phyloP scores from a whole-genome alignment of 2,888 invertebrate species.

The Bombylius discolor region DNA sequence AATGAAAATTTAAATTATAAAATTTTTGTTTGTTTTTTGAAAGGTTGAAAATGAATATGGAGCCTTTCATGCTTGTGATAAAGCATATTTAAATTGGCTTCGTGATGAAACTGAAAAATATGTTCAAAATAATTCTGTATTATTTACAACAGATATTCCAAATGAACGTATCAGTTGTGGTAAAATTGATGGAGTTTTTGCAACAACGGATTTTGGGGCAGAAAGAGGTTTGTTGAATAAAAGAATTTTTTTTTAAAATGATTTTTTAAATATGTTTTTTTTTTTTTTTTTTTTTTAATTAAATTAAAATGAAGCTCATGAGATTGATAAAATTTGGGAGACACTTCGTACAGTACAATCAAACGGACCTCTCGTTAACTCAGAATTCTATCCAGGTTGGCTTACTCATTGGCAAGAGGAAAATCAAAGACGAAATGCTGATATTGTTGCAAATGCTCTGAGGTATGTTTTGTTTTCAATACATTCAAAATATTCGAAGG shows the following conservation, averaged over 20 bases:
- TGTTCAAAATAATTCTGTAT: conserved; percentile 37
- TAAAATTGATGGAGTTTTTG: conserved; percentile 53
- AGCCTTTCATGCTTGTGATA: conserved; percentile 58
- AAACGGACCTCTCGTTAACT: conserved; percentile 75
- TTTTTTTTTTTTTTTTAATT: neutral
- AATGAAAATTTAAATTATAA: neutral
- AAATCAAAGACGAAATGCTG: conserved; percentile 43
- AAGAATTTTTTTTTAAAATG: no score
- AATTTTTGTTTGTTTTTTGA: neutral
- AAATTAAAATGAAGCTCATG: conserved; percentile 19
- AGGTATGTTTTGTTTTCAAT: conserved; percentile 13
- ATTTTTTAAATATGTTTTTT: neutral
- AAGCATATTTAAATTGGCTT: conserved; percentile 51
- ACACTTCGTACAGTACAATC: conserved; percentile 42
- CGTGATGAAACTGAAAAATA: conserved; percentile 45
- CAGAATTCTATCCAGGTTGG: conserved; percentile 89
- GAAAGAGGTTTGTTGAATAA: conserved; percentile 31
- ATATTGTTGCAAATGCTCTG: conserved; percentile 42
- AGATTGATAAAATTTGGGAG: conserved; percentile 34
- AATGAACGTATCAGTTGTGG: conserved; percentile 45
- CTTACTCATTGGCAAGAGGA: conserved; percentile 72
- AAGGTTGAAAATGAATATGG: conserved; percentile 80
- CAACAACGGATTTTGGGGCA: conserved; percentile 65
- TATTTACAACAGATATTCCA: conserved; percentile 76
- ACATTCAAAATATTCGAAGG: neutral